Evolutionary conservation across 2,113 vertebrate genomes (phyloP), one percentile per base, ranked within the genome.

Genomic region (Meleagris gallopavo): DNA sequence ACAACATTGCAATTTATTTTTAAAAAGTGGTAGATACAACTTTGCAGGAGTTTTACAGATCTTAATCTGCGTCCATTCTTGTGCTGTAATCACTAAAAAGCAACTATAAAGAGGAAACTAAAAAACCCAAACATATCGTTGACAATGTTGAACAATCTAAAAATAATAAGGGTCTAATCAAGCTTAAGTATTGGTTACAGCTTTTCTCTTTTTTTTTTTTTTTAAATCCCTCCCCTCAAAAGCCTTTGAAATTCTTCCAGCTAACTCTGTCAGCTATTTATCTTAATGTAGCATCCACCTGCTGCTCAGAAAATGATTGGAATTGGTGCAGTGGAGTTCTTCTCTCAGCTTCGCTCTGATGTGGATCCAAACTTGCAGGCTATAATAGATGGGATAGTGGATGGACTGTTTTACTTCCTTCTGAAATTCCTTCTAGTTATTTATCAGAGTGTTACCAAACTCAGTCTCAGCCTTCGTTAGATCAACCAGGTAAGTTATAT

Each of bases 301-400:
- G 99, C 98, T 87, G 98, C 98, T 67, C 98, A 99, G 95, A 98
- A 98, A 95, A 97, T 99, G 90, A 89, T 98, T 96, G 99, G 98
- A 58, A 98, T 99, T 55, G 99, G 99, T 29, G 99, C 98, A 32
- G 98, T 99, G 57, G 99, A 99, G 87, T 99, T 99, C 95, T 98
- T 99, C 70, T 98, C 98, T 60, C 98, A 98, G 76, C 99, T 99
- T 95, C 98, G 98, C 55, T 94, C 98, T 4, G 98, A 97, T 11
- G 95, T 99, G 96, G 98, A 99, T 80, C 98, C 98, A 67, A 97
- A 97, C 85, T 97, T 99, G 36, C 98, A 97, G 96, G 97, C 98
- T 74, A 76, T 98, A 96, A 98, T 99, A 36, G 98, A 99, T 91
- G 98, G 98, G 73, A 98, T 99, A 95, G 91, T 99, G 74, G 99